Evolutionary conservation across 2,888 invertebrate species (phyloP), one percentile per base, ranked within the genome.

Genomic region (Gasteruption jaculator): DNA sequence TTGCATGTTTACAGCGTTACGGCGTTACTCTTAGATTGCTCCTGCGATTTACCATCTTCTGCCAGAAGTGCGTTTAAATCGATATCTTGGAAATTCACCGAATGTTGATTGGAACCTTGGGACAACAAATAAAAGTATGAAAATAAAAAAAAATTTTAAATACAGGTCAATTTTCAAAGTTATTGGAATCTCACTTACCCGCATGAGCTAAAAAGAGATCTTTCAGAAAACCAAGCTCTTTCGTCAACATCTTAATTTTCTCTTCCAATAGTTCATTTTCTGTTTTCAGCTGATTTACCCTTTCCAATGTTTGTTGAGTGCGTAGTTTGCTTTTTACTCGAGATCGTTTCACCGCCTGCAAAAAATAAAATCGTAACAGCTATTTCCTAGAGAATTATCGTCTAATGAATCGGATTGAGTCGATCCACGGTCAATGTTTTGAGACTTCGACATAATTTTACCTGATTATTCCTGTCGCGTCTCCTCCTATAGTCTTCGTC

Each of bases 201-300:
- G 88, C 87, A 64, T 88, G 87, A 4, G 86, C 86, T 49, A 89
- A 70, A 60, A 90, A 87, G 39, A 90, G 71, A 61, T 89, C 87
- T 68, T 89, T 89, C 7, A 90, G 72, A 59, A 89, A 86, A 31
- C 83, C 81, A 16, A 90, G 71, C 63, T 90, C 88, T 63, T 86
- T 86, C 8, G 85, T 84, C n/a, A 89, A 72, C 41, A 84, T 82
- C 61, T 86, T 85, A 3, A 89, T 86, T 68, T 86, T 87, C 57
- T 86, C 85, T 64, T 88, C 86, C 19, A 90, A 69, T 57, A 83
- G 77, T 62, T 86, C 85, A 66, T 89, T 90, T 63, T 90, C 89
- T 6, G 79, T 80, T 63, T 85, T 84, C 25, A 90, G 66, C 62
- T 84, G 81, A 57, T 78, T 83, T 0, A 90, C 89, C 40, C 86